phyloP scores from a whole-genome alignment of 1,140 invertebrate genomes.

The Glomeris maerens region DNA sequence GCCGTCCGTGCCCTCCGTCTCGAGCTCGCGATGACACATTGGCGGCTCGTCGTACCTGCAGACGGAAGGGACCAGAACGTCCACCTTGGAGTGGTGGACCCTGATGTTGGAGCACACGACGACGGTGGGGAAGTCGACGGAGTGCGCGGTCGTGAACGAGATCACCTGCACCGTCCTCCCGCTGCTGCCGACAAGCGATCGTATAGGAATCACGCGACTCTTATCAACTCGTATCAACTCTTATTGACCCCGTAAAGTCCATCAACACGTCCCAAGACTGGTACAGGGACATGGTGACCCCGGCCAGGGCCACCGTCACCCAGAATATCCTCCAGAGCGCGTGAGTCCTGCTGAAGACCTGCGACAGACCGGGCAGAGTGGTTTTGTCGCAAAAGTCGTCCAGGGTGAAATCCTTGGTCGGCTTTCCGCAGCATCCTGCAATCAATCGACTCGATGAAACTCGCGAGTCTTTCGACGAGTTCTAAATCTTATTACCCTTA shows the following conservation, averaged over 20 bases:
- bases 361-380: not conserved
- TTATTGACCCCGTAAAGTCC: not conserved
- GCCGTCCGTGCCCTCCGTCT: too few relatives aligned
- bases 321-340: not conserved
- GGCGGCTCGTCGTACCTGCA: too few relatives aligned
- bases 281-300: not conserved
- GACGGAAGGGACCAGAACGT: too few relatives aligned
- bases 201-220: too few relatives aligned
- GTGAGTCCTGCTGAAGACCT: not conserved
- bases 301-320: not conserved
- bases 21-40: too few relatives aligned
- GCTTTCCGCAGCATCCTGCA: too few relatives aligned
- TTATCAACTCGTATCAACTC: too few relatives aligned
- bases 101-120: not conserved
- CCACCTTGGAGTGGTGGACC: not conserved
- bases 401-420: too few relatives aligned
- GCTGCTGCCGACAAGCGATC: not conserved
- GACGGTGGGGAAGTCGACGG: not conserved
- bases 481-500: too few relatives aligned
- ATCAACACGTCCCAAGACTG: not conserved
- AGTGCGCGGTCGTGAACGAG: not conserved
- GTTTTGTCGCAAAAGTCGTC: too few relatives aligned
- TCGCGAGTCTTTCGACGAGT: too few relatives aligned
- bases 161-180: not conserved
- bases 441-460: too few relatives aligned